A percentile compares a stretch with the other conserved stretches of the same genome.
phyloP scores from a whole-genome alignment of 2,113 vertebrate genomes.

The Paracyprichromis sp. region DNA sequence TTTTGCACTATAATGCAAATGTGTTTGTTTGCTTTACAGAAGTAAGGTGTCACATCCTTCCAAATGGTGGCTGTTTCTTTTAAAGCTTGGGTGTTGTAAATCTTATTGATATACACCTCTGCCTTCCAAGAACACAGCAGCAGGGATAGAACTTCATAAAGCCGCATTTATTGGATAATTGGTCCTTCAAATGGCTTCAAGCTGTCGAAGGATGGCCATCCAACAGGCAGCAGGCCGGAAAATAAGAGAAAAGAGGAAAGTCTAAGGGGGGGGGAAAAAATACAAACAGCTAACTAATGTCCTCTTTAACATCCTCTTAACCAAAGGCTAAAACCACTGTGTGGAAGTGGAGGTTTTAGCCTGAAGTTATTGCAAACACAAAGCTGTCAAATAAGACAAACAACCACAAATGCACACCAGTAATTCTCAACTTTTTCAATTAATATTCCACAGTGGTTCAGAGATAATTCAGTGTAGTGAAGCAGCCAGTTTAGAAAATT shows the following conservation, averaged over 20 bases:
- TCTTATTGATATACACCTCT: constrained; percentile 52
- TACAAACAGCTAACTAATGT: constrained; percentile 29
- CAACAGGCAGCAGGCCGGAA: constrained; percentile 58
- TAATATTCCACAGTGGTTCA: background rate
- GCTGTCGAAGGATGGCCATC: constrained; percentile 62
- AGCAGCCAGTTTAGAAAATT: background rate
- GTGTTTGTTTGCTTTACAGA: constrained; percentile 10
- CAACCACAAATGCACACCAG: background rate
- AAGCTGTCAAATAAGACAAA: constrained; percentile 44
- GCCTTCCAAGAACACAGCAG: constrained; percentile 58
- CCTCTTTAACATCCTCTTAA: constrained; percentile 46
- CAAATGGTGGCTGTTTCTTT: constrained; percentile 32
- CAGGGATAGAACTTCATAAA: constrained; percentile 68
- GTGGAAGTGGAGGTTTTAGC: constrained; percentile 23
- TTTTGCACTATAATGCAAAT: background rate
- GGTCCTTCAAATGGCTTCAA: constrained; percentile 68
- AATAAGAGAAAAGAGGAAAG: constrained; percentile 41
- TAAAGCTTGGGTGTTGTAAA: constrained; percentile 38
- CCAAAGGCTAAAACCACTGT: constrained; percentile 33
- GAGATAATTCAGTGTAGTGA: background rate
- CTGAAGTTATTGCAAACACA: constrained; percentile 35
- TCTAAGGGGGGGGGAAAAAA: background rate
- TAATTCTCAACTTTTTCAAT: background rate
- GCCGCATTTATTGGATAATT: constrained; percentile 72
- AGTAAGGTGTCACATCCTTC: constrained; percentile 10